Percentiles rank a stretch among this genome's conserved stretches.
These are phyloP conservation scores for Tenualosa ilisha DNA, from an alignment of 2,797 vertebrate genomes.

Conservation along the genomic window DNA sequence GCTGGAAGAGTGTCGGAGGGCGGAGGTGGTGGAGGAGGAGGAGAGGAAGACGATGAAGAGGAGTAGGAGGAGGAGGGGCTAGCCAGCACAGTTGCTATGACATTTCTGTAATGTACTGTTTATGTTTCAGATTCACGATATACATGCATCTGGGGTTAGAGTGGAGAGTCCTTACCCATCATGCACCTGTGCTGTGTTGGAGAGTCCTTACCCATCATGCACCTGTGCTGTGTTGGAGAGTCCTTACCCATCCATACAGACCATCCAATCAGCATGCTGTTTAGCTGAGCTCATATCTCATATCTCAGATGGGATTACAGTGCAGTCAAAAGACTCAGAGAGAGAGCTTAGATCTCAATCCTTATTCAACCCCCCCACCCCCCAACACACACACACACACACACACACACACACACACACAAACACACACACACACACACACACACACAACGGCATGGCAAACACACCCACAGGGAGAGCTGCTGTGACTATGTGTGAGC, in stretches of 20 bases:
- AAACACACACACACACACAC: neutral
- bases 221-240: too few relatives aligned
- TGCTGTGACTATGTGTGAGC: neutral
- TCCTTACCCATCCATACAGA: too few relatives aligned
- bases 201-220: too few relatives aligned
- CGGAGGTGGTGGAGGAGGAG: too few relatives aligned
- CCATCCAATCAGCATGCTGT: too few relatives aligned
- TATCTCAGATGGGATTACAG: neutral
- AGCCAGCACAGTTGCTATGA: too few relatives aligned
- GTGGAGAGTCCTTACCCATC: too few relatives aligned
- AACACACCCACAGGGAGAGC: neutral
- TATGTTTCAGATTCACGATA: conserved; percentile 3
- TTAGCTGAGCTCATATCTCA: too few relatives aligned
- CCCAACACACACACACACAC: neutral
- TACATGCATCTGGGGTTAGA: too few relatives aligned
- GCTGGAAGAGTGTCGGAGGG: neutral
- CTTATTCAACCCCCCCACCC: neutral
- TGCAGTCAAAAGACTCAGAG: neutral
- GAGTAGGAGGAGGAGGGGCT: neutral
- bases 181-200: too few relatives aligned
- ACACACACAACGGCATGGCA: neutral
- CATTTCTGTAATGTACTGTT: too few relatives aligned
- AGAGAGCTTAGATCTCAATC: neutral
- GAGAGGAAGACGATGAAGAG: neutral
- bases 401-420: conserved; percentile 6